Percentiles rank a stretch among this genome's conserved stretches.
Conservation (phyloP, 2,113 vertebrate species). For the Empidonax traillii region DNA sequence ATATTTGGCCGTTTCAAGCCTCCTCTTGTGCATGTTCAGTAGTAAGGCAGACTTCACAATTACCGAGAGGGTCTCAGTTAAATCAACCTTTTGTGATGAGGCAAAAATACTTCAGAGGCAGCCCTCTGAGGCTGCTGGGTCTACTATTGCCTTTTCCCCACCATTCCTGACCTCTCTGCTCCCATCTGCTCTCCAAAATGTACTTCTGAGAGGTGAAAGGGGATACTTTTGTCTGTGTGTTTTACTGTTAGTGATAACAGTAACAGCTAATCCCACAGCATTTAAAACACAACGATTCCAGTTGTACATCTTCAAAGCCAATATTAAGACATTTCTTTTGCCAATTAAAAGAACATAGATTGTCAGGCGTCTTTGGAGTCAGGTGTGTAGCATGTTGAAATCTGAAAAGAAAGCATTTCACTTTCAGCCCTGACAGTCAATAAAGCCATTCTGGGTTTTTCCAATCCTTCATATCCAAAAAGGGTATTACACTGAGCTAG, state of each 20-base stretch:
- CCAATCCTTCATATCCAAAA: not conserved
- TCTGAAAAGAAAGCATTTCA: not conserved
- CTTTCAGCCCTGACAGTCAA: slow-evolving; percentile 30
- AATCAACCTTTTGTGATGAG: not conserved
- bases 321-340: not conserved
- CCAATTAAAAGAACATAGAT: not conserved
- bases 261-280: slow-evolving; percentile 34
- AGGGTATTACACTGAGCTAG: not conserved
- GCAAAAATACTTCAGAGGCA: not conserved
- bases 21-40: not conserved
- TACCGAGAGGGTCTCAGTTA: not conserved
- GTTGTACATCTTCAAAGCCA: not conserved
- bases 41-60: not conserved
- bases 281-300: slow-evolving; percentile 7
- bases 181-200: not conserved
- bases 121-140: not conserved
- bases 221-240: not conserved
- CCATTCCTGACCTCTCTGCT: not conserved
- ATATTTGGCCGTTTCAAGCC: not conserved
- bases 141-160: not conserved
- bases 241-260: slow-evolving; percentile 15
- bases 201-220: not conserved
- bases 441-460: not conserved
- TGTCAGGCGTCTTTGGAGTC: slow-evolving; percentile 1
- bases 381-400: not conserved